These are phyloP conservation scores for Uropetala carovei DNA, from an alignment of 2,888 invertebrate species.

Conservation along the genomic window DNA sequence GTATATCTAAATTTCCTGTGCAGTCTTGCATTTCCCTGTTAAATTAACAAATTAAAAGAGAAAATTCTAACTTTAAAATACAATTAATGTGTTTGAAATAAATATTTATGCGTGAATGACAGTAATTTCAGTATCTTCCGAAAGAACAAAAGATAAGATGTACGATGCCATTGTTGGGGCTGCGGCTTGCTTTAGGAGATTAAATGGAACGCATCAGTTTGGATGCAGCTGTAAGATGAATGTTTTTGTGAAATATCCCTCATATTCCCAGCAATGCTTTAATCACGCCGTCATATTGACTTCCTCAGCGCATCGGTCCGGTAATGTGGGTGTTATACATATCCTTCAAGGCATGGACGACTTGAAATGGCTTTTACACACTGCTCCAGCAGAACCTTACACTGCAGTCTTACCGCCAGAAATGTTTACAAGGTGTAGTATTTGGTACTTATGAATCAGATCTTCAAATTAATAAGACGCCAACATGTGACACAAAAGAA, in stretches of 20 bases:
- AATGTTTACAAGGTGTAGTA: slow-evolving; percentile 77
- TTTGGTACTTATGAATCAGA: not conserved
- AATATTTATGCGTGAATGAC: not conserved
- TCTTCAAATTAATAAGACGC: not conserved
- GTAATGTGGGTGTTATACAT: slow-evolving; percentile 91
- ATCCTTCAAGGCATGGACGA: slow-evolving; percentile 82
- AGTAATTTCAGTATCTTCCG: slow-evolving; percentile 2
- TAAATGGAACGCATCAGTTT: slow-evolving; percentile 96
- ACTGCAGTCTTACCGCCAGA: slow-evolving; percentile 84
- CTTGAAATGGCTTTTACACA: slow-evolving; percentile 83
- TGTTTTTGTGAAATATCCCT: slow-evolving; percentile 11
- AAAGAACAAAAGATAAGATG: slow-evolving; percentile 86
- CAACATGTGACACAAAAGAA: too few relatives aligned
- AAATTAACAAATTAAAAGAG: too few relatives aligned
- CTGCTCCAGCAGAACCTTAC: slow-evolving; percentile 87
- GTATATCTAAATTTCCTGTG: too few relatives aligned
- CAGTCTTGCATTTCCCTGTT: too few relatives aligned
- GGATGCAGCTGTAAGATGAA: slow-evolving; percentile 92
- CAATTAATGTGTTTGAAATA: not conserved
- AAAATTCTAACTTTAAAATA: not conserved
- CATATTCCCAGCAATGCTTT: slow-evolving; percentile 37
- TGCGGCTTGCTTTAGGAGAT: slow-evolving; percentile 89
- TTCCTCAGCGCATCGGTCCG: slow-evolving; percentile 82
- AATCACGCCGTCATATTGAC: not conserved
- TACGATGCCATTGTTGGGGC: slow-evolving; percentile 85